phyloP scores from a whole-genome alignment of 2,888 invertebrate species.

The Clunio marinus region DNA sequence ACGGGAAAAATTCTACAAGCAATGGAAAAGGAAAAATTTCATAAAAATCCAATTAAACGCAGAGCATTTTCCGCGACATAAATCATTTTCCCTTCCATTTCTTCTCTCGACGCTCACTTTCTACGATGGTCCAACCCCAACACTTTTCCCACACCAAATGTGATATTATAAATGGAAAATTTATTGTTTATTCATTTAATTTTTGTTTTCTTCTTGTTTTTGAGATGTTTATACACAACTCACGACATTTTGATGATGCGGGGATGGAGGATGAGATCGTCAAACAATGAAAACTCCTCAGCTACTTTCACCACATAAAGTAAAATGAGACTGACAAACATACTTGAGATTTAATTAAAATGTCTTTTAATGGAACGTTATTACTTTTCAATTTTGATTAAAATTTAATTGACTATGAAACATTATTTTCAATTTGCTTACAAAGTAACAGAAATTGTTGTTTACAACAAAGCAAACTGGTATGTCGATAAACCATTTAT shows the following conservation, averaged over 20 bases:
- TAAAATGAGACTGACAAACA: neutral
- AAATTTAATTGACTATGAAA: neutral
- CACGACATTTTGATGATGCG: neutral
- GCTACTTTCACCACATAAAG: neutral
- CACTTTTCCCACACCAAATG: neutral
- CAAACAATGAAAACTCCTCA: neutral
- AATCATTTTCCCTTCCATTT: neutral
- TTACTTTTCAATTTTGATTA: neutral
- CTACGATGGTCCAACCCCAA: too few species aligned
- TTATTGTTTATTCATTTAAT: too few species aligned
- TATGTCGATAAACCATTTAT: too few species aligned
- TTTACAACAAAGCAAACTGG: too few species aligned
- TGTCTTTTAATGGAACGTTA: neutral
- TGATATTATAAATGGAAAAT: slow-evolving; percentile 14
- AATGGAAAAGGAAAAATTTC: neutral
- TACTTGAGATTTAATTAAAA: neutral
- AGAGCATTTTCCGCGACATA: slow-evolving; percentile 1
- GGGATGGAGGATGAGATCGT: neutral
- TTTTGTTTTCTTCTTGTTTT: too few species aligned
- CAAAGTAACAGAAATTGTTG: too few species aligned
- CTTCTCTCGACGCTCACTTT: neutral
- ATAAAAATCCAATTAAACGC: slow-evolving; percentile 23
- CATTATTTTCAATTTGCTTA: too few species aligned
- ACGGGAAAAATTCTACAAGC: neutral
- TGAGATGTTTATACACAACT: too few species aligned